Conservation (phyloP, 1,140 invertebrate species). For the Himalopsyche phryganea region DNA sequence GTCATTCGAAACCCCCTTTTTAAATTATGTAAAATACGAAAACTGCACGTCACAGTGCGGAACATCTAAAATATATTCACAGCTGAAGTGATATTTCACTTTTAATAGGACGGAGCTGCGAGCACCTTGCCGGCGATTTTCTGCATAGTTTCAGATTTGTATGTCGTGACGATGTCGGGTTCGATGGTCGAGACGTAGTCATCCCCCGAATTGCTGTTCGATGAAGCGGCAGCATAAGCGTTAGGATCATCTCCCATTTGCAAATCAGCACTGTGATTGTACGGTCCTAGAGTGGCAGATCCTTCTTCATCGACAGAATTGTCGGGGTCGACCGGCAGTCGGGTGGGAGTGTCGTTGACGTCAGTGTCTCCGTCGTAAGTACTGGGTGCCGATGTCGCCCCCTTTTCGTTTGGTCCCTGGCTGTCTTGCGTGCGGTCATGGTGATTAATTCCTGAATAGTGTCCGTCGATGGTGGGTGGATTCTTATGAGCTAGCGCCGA, state of each 20-base stretch:
- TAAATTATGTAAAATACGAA: constrained; percentile 5
- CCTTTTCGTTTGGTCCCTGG: constrained; percentile 38
- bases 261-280: constrained; percentile 49
- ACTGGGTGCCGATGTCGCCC: constrained; percentile 31
- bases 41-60: constrained; percentile 6
- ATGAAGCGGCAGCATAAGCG: constrained; percentile 41
- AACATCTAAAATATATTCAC: constrained; percentile 27
- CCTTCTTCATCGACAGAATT: constrained; percentile 39
- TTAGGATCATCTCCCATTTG: constrained; percentile 54
- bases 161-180: constrained; percentile 51
- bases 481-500: constrained; percentile 40
- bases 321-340: constrained; percentile 35
- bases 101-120: constrained; percentile 50
- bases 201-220: constrained; percentile 37
- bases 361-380: constrained; percentile 45
- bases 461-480: constrained; percentile 48
- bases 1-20: constrained; percentile 10
- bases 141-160: constrained; percentile 33
- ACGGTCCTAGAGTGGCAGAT: constrained; percentile 50
- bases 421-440: constrained; percentile 45
- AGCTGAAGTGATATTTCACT: constrained; percentile 33
- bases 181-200: constrained; percentile 54
- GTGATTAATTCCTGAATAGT: constrained; percentile 48
- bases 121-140: constrained; percentile 48
- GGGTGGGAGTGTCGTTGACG: constrained; percentile 38